Percentiles rank a stretch among this genome's conserved stretches.
Evolutionary conservation across 1,140 invertebrate species (phyloP).

Genomic region (Euura lappo): DNA sequence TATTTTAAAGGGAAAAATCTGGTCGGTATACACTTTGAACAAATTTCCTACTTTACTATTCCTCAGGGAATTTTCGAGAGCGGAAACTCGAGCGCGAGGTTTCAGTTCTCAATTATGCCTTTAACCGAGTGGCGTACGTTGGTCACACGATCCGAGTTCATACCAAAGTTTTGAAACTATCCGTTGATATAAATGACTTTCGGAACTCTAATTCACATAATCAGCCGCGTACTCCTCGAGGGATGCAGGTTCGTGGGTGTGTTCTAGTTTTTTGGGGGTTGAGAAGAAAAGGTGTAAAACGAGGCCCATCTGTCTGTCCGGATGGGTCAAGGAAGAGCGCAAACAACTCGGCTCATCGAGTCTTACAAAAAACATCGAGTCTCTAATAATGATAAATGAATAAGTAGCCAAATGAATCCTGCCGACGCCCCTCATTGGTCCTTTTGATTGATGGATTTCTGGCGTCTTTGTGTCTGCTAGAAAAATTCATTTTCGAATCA

Average conservation of each 20-base stretch:
- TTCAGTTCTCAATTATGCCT: no score
- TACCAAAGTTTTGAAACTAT: neutral
- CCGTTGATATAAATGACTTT: neutral
- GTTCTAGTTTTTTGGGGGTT: neutral
- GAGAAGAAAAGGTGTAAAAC: conserved; percentile 22
- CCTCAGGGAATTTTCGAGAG: no score
- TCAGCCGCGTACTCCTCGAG: neutral
- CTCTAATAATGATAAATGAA: conserved; percentile 60
- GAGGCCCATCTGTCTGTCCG: conserved; percentile 23
- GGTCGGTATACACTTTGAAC: no score
- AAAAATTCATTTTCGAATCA: neutral
- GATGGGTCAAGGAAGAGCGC: conserved; percentile 15
- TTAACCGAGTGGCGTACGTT: neutral
- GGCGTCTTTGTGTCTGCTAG: conserved; percentile 35
- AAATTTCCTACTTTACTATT: no score
- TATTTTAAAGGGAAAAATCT: no score
- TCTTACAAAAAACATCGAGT: conserved; percentile 13
- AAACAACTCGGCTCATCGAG: conserved; percentile 9
- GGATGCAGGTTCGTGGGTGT: neutral
- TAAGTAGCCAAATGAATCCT: conserved; percentile 55
- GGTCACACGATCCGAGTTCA: neutral
- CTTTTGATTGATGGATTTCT: conserved; percentile 50
- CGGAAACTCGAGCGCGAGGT: no score
- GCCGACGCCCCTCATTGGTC: conserved; percentile 51
- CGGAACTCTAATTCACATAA: neutral